Evolutionary conservation across 2,797 vertebrate species (phyloP), one percentile per base, ranked within the genome.

Genomic region (Halcyon chelicuti): DNA sequence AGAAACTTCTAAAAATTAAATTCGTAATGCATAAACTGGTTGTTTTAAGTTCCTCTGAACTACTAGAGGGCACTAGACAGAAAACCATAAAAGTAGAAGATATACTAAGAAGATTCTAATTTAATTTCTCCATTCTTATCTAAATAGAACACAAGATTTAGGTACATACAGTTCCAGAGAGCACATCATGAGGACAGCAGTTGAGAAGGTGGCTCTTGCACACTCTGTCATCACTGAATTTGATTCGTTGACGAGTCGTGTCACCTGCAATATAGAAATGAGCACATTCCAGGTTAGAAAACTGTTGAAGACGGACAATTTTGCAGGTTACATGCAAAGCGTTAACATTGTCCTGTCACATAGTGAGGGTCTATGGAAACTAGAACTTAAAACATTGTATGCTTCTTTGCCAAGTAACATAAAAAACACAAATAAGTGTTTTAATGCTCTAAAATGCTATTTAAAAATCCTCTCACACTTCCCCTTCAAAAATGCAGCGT

Each of bases 201-300:
- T 99, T 99, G 97, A 99, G 98, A 72, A 99, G 99, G 93, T 99
- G 99, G 98, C 99, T 99, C 98, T 99, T 99, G 98, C 99, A 99
- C 76, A 99, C 99, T 96, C 99, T 98, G 86, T 99, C 99, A 96
- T 99, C 99, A 75, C 99, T 98, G 97, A 99, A 99, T 97, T 99
- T 99, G 97, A 99, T 99, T 97, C 99, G 98, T 93, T 99, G 99
- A 54, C 99, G 98, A 98, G 99, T 99, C 29, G 98, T 98, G 96
- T 99, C 99, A 74, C 99, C 99, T 99, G 97, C 73, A 98, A 98
- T 96, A 97, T 73, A 98, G 93, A 94, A 98, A 97, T 4, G 63
- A 97, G 93, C 85, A 97, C 92, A 93, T 35, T 65, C 93, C 90
- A 94, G 94, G 96, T 98, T 96, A 98, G 92, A 96, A 70, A 95